These are phyloP conservation scores for Euura saliciscinereae DNA, from an alignment of 1,140 invertebrate genomes.

Conservation along the genomic window DNA sequence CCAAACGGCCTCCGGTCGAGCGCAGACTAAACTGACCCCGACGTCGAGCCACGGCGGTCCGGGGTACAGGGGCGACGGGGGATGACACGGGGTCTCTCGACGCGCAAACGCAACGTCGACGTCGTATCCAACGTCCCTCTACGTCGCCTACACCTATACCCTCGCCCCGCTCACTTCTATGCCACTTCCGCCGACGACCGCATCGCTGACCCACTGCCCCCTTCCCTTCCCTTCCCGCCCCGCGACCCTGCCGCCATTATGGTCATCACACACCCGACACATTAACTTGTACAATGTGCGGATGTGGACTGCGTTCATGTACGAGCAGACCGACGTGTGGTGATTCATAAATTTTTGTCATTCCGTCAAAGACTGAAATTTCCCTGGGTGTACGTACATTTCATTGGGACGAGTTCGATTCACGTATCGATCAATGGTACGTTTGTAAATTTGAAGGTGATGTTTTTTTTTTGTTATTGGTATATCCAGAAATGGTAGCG, in stretches of 20 bases:
- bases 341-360: no score
- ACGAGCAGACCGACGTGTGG: no score
- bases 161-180: conserved; percentile 21
- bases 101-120: conserved; percentile 3
- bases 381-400: no score
- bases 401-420: no score
- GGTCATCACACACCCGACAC: not conserved
- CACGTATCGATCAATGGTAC: no score
- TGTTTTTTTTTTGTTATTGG: no score
- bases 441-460: no score
- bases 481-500: no score
- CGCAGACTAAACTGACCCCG: conserved; percentile 45
- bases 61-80: not conserved
- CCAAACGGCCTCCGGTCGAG: conserved; percentile 33
- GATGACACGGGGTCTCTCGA: not conserved
- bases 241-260: not conserved
- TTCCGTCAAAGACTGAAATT: no score
- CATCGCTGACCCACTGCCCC: conserved; percentile 13
- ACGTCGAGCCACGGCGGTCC: conserved; percentile 22
- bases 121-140: not conserved
- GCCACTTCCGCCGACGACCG: conserved; percentile 21
- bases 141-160: no score
- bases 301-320: no score
- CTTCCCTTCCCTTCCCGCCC: not conserved
- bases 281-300: no score